Evolutionary conservation across 1,140 invertebrate genomes (phyloP), one percentile per base, ranked within the genome.

Genomic region (Maniola jurtina): DNA sequence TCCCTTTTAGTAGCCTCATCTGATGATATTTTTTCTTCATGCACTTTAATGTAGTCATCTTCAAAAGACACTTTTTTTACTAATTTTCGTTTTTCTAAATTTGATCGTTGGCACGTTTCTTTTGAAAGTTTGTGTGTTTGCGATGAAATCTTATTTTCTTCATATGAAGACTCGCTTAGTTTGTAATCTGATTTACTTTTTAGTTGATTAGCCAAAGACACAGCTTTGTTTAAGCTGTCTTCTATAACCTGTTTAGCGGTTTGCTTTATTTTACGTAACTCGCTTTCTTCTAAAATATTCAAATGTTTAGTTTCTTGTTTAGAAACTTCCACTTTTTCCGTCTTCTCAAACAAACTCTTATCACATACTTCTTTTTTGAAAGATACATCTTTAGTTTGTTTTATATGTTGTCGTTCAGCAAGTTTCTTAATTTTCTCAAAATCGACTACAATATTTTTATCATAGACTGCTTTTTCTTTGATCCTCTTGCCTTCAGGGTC

Each of bases 201-300:
- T n/a, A 55, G 6, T 36, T 16, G 35, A 48, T 61, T 40, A 56
- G n/a, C 52, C 14, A 67, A 42, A 9, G 64, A 54, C 8, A 67
- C 15, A 6, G 68, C 71, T 34, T 67, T 67, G 48, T 64, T 73
- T 45, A 45, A 2, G 1, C 64, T 64, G 25, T 62, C 56, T 10
- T 70, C 71, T 55, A 73, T 60, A 57, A 64, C 48, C 0, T 52
- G 50, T 5, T 11, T 6, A 50, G 79, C 83, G 11, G 80, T 82
- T 54, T 77, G 67, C 75, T 85, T 80, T 36, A 87, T 84, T 45
- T 71, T 80, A 6, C 81, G 68, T 15, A 87, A 56, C 66, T 84
- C 81, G 16, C 78, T 76, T 14, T 25, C n/a, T 64, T 60, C 16
- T 16, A 16, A 16, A 16, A 50, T 50, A 15, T 8, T 50, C 4